Conservation (phyloP, 2,113 vertebrate species). For the Piaya cayana region DNA sequence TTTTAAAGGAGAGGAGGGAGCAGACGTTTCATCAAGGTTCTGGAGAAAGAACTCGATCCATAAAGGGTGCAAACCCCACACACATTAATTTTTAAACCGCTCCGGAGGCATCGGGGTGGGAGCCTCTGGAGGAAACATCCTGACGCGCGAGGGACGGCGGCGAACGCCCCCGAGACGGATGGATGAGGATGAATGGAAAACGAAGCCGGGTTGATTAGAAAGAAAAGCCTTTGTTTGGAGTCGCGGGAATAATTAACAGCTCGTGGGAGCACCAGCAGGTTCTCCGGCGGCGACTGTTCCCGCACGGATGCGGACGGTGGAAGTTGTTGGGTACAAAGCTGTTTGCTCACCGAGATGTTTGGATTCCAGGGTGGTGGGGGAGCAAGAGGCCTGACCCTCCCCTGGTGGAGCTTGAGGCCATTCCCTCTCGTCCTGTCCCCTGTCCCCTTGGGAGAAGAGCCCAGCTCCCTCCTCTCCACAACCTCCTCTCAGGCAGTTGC, state of each 20-base stretch:
- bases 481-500: too few relatives aligned
- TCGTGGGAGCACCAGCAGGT: background rate
- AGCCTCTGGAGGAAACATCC: background rate
- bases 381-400: too few relatives aligned
- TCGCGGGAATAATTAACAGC: background rate
- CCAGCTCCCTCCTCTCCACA: too few relatives aligned
- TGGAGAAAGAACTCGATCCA: background rate
- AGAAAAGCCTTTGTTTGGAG: background rate
- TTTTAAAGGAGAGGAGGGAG: background rate
- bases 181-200: background rate
- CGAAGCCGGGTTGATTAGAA: background rate
- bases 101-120: background rate
- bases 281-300: background rate
- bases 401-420: too few relatives aligned
- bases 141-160: background rate
- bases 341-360: background rate
- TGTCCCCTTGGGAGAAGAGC: too few relatives aligned
- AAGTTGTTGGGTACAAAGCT: background rate
- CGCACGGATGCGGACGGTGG: background rate
- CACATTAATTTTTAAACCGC: background rate
- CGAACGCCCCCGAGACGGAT: background rate
- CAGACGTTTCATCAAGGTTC: background rate
- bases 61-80: background rate
- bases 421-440: too few relatives aligned
- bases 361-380: background rate